Base-by-base conservation (phyloP, 2,797 vertebrate genomes). In the Hozukius guyotensis region DNA sequence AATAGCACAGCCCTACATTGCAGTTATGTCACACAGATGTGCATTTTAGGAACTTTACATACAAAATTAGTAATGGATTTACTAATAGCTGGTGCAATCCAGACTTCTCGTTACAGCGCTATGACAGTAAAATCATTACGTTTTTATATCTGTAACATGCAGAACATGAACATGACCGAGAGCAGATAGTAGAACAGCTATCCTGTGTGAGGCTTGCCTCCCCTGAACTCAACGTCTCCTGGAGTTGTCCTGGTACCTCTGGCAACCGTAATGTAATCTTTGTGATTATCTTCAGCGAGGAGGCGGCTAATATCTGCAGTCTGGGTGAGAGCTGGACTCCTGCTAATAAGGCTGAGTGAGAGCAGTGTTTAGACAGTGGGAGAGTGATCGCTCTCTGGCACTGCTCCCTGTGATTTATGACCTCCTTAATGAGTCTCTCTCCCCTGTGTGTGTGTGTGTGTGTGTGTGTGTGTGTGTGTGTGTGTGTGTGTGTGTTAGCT, bases 401-500 rank as follows among this genome's bases (percentile, higher is more conserved):
- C 80, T 78, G 89, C 84, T 88, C 75, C 83, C 81, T 60, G 75
- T 93, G 93, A 95, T 94, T 94, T 94, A 94, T 89, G 81, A 90
- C 88, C 89, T 92, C 81, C 84, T 91, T 94, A 94, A 94, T 94
- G 92, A 93, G 89, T 83, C 88, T 87, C 75, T 80, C 82, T 81
- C 84, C 68, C 62, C 25, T 72, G 16, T 65, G 57, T 80, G 70
- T 82, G 72, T 81, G 27, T 70, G 61, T 70, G 75, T 73, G 70
- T 79, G 52, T 69, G 73, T 64, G 61, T 79, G 61, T 77, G 53
- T 49, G 29, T 29, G 29, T 29, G 62, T 62, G 53, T 65, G 61
- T 56, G 29, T 72, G 16, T 64, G 57, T 80, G 69, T 82, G 63
- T 64, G 55, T 66, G 59, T 57, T 81, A 22, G 77, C 75, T 87